Percentiles rank a stretch among this genome's conserved stretches.
Evolutionary conservation across 2,888 invertebrate species (phyloP).

Genomic region (Phalera bucephala): DNA sequence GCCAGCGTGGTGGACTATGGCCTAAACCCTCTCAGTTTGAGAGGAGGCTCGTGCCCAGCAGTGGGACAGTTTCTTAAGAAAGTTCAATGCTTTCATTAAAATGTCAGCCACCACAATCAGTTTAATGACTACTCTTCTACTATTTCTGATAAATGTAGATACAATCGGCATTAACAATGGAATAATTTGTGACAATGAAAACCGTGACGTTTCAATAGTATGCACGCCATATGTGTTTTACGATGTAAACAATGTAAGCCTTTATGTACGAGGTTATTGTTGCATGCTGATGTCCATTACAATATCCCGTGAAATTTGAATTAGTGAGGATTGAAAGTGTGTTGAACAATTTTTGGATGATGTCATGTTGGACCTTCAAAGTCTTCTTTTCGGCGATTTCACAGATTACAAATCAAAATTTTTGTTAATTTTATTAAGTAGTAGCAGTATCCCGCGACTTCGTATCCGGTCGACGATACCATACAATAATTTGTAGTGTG

Average conservation of each 20-base stretch:
- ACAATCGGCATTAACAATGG: slow-evolving; percentile 42
- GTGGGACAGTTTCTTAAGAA: too few species aligned
- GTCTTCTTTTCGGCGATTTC: too few species aligned
- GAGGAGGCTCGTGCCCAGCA: too few species aligned
- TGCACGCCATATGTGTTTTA: slow-evolving; percentile 38
- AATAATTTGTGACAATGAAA: slow-evolving; percentile 43
- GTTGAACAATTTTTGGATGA: too few species aligned
- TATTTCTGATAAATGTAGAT: slow-evolving; percentile 19
- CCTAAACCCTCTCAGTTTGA: too few species aligned
- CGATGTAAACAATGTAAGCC: slow-evolving; percentile 40
- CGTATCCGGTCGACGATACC: too few species aligned
- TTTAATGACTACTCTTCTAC: slow-evolving; percentile 14
- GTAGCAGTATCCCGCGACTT: too few species aligned
- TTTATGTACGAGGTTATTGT: slow-evolving; percentile 24
- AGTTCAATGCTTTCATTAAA: background rate
- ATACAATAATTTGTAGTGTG: too few species aligned
- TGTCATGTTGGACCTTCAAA: too few species aligned
- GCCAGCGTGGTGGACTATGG: too few species aligned
- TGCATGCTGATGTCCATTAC: slow-evolving; percentile 7
- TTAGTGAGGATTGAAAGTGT: background rate
- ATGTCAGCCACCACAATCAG: slow-evolving; percentile 12
- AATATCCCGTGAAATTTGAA: slow-evolving; percentile 2
- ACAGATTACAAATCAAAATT: too few species aligned
- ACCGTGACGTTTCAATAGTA: slow-evolving; percentile 34
- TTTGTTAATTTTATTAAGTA: too few species aligned